Evolutionary conservation across 2,113 vertebrate species (phyloP).

Genomic region (Charadrius vociferus): DNA sequence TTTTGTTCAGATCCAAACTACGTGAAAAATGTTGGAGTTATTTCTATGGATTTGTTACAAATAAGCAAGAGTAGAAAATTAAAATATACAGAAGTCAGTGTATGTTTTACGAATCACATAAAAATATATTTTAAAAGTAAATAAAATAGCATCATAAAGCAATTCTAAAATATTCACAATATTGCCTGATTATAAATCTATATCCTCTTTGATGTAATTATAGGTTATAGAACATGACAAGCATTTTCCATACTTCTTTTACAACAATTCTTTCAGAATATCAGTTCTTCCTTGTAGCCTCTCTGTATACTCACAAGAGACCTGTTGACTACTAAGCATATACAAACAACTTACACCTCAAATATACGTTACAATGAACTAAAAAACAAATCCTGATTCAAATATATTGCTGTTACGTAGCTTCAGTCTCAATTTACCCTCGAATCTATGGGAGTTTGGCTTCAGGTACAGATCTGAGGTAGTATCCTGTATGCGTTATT

Average conservation of each 20-base stretch:
- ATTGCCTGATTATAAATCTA: neutral
- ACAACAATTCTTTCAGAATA: neutral
- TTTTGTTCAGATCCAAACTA: neutral
- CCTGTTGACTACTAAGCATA: neutral
- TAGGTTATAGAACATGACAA: neutral
- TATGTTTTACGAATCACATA: neutral
- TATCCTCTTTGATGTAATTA: neutral
- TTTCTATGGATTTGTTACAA: neutral
- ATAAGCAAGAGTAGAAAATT: neutral
- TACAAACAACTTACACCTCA: neutral
- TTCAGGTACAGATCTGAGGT: neutral
- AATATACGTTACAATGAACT: neutral
- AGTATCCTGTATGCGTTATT: neutral
- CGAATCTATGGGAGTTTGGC: neutral
- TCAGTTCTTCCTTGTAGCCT: neutral
- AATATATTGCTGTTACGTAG: neutral
- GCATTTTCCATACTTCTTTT: neutral
- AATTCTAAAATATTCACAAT: neutral
- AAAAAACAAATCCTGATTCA: neutral
- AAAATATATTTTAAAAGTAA: neutral
- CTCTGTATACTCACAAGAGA: neutral
- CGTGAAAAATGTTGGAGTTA: neutral
- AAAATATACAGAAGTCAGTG: neutral
- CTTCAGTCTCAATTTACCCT: neutral
- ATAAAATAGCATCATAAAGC: neutral